Evolutionary conservation across 2,113 vertebrate species (phyloP), one percentile per base, ranked within the genome.

Genomic region (Hypomesus transpacificus): DNA sequence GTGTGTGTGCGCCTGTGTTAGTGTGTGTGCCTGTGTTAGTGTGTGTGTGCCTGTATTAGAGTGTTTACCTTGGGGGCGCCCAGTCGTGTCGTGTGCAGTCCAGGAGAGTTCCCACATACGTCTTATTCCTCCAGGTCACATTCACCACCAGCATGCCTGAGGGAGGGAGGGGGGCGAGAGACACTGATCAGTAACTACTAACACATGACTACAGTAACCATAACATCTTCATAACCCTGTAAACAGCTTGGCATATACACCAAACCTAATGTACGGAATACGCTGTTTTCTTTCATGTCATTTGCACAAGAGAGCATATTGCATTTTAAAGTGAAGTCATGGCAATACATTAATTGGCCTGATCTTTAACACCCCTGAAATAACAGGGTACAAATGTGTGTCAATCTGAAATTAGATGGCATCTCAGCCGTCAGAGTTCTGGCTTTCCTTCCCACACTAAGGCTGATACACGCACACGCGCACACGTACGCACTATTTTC

Each of bases 121-220:
- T 96, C 90, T 98, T 98, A 86, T 98, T 98, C 80, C 96, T 93
- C 96, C 96, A 98, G 3, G 96, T 97, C 70, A 98, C 95, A 1
- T 98, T 98, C 0, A 98, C 95, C 69, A 98, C 95, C 89, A 98
- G 84, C 95, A 98, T 96, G 31, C 96, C 96, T 98, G 79, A 65
- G 21, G 16, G 26, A 65, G 21, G 16, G 26, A 31, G 18, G n/a
- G 14, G 11, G 5, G 31, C 31, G 39, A 46, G 39, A 46, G 39
- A 65, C 63, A 2, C 13, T 50, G 31, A 17, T 17, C 3, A 20
- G 1, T 34, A 34, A 34, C 39, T 46, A 46, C 39, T 46, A 11
- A 46, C 39, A 46, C 39, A 13, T 11, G 9, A 46, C 7, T 46
- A 46, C 39, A 46, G 39, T 46, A 13, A 46, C 39, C 39, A 46